phyloP scores from a whole-genome alignment of 2,797 vertebrate genomes.

The Falco concolor region DNA sequence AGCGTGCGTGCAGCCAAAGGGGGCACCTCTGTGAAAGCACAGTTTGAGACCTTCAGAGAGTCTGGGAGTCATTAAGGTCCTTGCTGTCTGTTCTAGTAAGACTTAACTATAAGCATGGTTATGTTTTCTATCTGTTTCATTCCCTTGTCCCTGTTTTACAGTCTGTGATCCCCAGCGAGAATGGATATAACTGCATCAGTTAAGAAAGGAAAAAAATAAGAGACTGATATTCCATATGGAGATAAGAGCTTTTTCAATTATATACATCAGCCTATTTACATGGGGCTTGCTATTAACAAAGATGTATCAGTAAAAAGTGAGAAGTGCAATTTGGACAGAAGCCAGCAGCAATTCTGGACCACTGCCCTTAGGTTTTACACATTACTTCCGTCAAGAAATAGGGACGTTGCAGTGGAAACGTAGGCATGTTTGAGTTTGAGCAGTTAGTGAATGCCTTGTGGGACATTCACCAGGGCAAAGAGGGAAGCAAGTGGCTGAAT shows the following conservation, averaged over 20 bases:
- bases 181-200: background rate
- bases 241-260: background rate
- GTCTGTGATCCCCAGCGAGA: rapidly evolving
- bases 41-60: background rate
- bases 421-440: background rate
- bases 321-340: background rate
- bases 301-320: background rate
- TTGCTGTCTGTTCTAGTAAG: background rate
- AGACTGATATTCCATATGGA: background rate
- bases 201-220: background rate
- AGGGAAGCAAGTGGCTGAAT: background rate
- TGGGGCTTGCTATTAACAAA: background rate
- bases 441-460: background rate
- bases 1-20: rapidly evolving
- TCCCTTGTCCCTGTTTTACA: background rate
- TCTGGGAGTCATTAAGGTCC: background rate
- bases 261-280: background rate
- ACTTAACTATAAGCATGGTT: background rate
- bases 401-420: background rate
- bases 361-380: background rate
- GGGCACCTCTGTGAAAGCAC: background rate
- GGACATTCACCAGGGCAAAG: background rate
- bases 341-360: background rate
- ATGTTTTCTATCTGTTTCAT: background rate
- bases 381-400: background rate